phyloP scores from a whole-genome alignment of 2,888 invertebrate genomes.

The Noctua comes region DNA sequence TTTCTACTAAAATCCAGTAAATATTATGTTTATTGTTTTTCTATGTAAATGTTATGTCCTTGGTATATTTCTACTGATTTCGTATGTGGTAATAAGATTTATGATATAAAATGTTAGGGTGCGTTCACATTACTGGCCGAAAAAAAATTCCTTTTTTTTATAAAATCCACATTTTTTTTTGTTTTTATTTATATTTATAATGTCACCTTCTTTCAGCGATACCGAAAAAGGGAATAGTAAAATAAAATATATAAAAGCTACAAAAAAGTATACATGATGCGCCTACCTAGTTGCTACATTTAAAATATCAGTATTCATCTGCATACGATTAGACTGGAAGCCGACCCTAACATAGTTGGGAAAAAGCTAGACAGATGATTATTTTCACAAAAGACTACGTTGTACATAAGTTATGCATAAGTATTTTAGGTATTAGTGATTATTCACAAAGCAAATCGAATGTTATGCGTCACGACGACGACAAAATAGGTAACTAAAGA shows the following conservation, averaged over 20 bases:
- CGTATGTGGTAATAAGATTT: conserved; percentile 17
- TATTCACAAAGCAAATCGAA: not conserved
- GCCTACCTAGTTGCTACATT: not conserved
- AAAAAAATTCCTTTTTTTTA: not conserved
- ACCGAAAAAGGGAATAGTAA: not conserved
- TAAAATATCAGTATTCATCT: not conserved
- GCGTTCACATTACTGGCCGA: not conserved
- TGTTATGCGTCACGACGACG: conserved; percentile 14
- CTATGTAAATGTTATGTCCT: conserved; percentile 41
- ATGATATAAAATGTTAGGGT: conserved; percentile 4
- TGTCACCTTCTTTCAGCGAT: not conserved
- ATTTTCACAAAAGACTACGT: not conserved
- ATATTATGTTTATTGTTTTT: conserved; percentile 18
- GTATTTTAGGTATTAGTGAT: not conserved
- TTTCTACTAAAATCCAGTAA: conserved; percentile 29
- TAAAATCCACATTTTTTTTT: not conserved
- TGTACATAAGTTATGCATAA: not conserved
- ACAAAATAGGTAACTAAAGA: too few species aligned
- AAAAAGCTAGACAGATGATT: not conserved
- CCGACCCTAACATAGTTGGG: not conserved
- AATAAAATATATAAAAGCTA: too few species aligned
- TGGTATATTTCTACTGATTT: conserved; percentile 32
- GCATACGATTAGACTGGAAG: not conserved
- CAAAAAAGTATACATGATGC: not conserved
- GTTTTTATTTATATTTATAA: not conserved